Conservation (phyloP, 2,888 invertebrate species). For the Platycheirus albimanus region DNA sequence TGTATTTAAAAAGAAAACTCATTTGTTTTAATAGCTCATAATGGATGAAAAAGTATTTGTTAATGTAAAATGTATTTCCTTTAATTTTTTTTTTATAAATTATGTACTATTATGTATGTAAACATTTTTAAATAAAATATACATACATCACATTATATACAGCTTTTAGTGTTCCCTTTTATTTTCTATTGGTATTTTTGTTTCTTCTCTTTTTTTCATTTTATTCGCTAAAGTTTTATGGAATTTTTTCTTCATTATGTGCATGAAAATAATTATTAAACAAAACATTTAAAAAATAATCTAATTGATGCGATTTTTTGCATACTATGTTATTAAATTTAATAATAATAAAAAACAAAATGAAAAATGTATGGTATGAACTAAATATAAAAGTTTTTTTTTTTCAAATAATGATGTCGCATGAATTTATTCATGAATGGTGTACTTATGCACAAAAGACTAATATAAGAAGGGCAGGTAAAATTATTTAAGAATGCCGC, state of each 20-base stretch:
- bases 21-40: slow-evolving; percentile 57
- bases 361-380: slow-evolving; percentile 63
- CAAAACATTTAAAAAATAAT: slow-evolving; percentile 33
- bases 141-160: slow-evolving; percentile 25
- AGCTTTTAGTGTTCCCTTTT: slow-evolving; percentile 26
- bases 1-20: slow-evolving; percentile 5
- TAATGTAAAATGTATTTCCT: slow-evolving; percentile 62
- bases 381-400: slow-evolving; percentile 29
- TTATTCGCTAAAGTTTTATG: slow-evolving; percentile 50
- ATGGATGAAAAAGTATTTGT: slow-evolving; percentile 69
- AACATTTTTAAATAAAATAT: slow-evolving; percentile 38
- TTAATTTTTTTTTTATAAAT: slow-evolving; percentile 21
- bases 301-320: slow-evolving; percentile 63
- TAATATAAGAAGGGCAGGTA: too few species aligned
- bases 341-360: slow-evolving; percentile 57
- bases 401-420: too few species aligned
- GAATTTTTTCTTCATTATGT: slow-evolving; percentile 42
- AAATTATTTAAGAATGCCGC: too few species aligned
- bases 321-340: slow-evolving; percentile 61
- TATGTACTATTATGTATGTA: slow-evolving; percentile 12
- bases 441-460: too few species aligned
- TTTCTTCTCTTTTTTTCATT: slow-evolving; percentile 21
- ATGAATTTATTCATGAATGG: too few species aligned
- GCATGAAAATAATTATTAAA: slow-evolving; percentile 51
- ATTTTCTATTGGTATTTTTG: slow-evolving; percentile 19